Conservation (phyloP, 2,113 vertebrate species). For the Eleginops maclovinus region DNA sequence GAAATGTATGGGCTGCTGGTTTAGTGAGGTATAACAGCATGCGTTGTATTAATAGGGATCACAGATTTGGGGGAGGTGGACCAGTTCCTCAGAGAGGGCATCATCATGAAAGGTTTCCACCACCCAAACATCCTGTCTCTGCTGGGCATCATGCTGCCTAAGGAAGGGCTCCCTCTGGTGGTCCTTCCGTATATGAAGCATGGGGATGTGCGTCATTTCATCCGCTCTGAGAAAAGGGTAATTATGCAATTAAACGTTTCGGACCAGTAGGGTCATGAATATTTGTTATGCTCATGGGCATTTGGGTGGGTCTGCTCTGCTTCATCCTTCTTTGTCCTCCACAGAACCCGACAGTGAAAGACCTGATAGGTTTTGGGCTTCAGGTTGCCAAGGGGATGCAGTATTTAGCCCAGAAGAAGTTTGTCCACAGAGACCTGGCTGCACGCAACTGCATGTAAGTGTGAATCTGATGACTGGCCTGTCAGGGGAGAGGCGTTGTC, state of each 20-base stretch:
- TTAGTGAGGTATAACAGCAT: background rate
- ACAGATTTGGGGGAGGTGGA: conserved; percentile 94
- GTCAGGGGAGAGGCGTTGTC: conserved; percentile 4
- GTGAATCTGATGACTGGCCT: conserved; percentile 20
- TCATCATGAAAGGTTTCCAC: conserved; percentile 95
- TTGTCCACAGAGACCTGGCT: conserved; percentile 96
- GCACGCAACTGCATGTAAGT: conserved; percentile 99
- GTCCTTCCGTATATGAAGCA: conserved; percentile 96
- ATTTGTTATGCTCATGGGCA: background rate
- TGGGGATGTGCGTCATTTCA: conserved; percentile 93
- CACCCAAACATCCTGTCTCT: conserved; percentile 93
- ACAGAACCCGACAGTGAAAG: conserved; percentile 96
- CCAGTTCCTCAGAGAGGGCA: conserved; percentile 94
- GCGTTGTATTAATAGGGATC: conserved; percentile 84
- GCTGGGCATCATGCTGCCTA: conserved; percentile 91
- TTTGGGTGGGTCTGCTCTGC: background rate
- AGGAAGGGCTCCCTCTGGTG: conserved; percentile 91
- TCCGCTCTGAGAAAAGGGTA: conserved; percentile 91
- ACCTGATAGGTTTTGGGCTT: conserved; percentile 94
- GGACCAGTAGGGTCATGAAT: background rate
- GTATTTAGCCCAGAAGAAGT: conserved; percentile 93
- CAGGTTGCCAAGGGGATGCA: conserved; percentile 97
- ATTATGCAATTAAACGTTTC: conserved; percentile 33
- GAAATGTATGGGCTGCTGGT: background rate
- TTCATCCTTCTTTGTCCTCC: background rate